Base-by-base conservation (phyloP, 2,888 invertebrate genomes). In the Drosophila siamana region DNA sequence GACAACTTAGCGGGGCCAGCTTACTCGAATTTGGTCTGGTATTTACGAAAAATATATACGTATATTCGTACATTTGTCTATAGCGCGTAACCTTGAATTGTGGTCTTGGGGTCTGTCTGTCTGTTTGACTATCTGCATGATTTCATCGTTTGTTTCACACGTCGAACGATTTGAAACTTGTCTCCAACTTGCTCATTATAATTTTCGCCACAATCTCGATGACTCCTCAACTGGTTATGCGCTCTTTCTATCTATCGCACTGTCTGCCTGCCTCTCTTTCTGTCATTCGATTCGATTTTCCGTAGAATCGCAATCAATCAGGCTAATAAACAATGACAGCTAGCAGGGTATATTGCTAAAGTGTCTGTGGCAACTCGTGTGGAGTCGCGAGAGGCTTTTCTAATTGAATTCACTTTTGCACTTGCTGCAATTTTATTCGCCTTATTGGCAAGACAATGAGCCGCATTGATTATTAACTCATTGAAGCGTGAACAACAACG, bases 121-220 rank as follows among this genome's bases (percentile, higher is more conserved):
- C 57, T 30, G 62, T 74, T 66, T 69, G 86, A 74, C 56, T 38
- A 59, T 78, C 68, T 69, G 86, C 78, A 69, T 83, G 83, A 83
- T 88, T 88, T 83, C 83, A 83, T 83, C 83, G 83, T 24, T 59
- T 59, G 19, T 43, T 74, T 74, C 69, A 63, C 69, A 78, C 50
- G 36, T 73, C 40, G 33, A 33, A n/a, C 36, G 30, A 28, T 30
- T 47, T 47, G 28, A 54, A 85, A 75, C 66, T 69, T 67, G 80
- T 69, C 83, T 59, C 47, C 73, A 54, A 59, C 67, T 41, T 44
- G 78, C 82, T 78, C 83, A 82, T 82, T 85, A 87, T 69, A 73
- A 82, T 85, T 82, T 82, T 85, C 60, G 79, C 74, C 82, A 69
- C 88, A 73, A 79, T 56, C 46, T 65, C 65, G 82, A 85, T 87